Percentiles rank a stretch among this genome's conserved stretches.
These are phyloP conservation scores for Psittacara wagleri DNA, from an alignment of 2,113 vertebrate species.

Conservation along the genomic window DNA sequence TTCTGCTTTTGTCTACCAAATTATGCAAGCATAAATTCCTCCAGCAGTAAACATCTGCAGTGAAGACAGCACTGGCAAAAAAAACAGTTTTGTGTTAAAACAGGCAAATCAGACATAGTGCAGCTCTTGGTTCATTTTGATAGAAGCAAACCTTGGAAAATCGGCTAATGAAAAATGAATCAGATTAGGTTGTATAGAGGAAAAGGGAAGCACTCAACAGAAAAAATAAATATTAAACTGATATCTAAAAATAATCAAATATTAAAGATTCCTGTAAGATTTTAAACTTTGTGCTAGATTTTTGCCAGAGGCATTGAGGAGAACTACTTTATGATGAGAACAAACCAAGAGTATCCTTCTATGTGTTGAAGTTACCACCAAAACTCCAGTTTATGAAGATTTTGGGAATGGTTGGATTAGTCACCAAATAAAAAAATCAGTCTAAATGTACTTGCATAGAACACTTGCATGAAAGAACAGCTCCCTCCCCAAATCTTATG, in stretches of 20 bases:
- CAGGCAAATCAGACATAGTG: background rate
- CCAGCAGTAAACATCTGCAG: background rate
- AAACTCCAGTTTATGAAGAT: background rate
- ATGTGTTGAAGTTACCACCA: background rate
- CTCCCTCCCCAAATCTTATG: background rate
- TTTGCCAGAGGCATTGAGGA: background rate
- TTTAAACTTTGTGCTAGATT: background rate
- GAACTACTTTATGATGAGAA: background rate
- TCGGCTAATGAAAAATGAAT: background rate
- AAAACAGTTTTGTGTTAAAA: background rate
- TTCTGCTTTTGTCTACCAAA: background rate
- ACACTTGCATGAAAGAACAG: background rate
- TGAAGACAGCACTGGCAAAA: background rate
- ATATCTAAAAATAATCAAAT: background rate
- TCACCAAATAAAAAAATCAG: background rate
- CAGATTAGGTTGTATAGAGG: background rate
- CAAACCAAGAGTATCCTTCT: background rate
- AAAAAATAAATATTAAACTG: background rate
- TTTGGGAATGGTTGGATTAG: background rate
- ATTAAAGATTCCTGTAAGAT: background rate
- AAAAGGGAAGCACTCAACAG: background rate
- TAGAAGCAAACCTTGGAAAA: background rate
- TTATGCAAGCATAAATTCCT: background rate
- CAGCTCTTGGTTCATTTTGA: background rate
- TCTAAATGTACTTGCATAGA: background rate